Evolutionary conservation across 2,113 vertebrate genomes (phyloP).

Genomic region (Motacilla tschutschensis): DNA sequence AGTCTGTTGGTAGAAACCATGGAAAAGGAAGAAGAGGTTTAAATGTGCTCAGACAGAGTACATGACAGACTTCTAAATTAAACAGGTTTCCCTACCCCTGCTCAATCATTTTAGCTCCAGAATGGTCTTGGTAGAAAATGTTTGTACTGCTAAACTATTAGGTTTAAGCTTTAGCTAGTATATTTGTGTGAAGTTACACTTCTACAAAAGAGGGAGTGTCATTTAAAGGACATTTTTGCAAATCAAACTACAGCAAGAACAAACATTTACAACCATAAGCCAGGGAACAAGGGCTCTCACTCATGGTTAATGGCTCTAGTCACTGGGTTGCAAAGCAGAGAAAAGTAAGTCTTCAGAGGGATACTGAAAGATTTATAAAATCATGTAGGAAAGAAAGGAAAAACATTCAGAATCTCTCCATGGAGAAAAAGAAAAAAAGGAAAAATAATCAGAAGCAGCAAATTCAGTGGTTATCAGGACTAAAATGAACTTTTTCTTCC

Average conservation of each 20-base stretch:
- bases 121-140: neutral
- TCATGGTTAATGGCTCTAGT: neutral
- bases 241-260: neutral
- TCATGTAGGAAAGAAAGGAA: slow-evolving; percentile 27
- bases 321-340: neutral
- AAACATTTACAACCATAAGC: neutral
- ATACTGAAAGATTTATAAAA: slow-evolving; percentile 28
- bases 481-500: slow-evolving; percentile 33
- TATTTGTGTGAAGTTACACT: neutral
- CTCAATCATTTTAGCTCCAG: neutral
- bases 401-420: slow-evolving; percentile 30
- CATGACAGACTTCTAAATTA: neutral
- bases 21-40: neutral
- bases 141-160: neutral
- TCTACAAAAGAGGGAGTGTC: neutral
- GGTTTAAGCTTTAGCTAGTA: neutral
- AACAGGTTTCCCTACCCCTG: neutral
- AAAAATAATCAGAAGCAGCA: slow-evolving; percentile 39
- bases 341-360: slow-evolving; percentile 5
- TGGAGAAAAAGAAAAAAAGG: neutral
- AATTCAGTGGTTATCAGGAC: slow-evolving; percentile 32
- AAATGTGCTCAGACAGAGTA: neutral
- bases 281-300: slow-evolving; percentile 2
- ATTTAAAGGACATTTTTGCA: neutral
- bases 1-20: neutral